These are phyloP conservation scores for Leptogaster cylindrica DNA, from an alignment of 2,888 invertebrate genomes.

Conservation along the genomic window DNA sequence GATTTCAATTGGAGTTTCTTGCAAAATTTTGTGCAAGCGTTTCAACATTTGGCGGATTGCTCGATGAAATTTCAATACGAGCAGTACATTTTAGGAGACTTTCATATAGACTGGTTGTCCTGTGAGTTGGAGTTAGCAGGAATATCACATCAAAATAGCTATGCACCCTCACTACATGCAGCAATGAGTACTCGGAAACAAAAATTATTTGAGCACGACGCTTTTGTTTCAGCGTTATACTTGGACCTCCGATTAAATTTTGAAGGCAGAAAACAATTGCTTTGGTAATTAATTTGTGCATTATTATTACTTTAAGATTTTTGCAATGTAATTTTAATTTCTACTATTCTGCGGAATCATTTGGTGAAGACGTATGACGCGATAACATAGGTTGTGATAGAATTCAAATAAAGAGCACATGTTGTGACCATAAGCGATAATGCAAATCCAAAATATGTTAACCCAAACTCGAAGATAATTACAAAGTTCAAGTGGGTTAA, in stretches of 20 bases:
- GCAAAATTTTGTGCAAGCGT: slow-evolving; percentile 39
- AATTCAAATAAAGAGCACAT: no score
- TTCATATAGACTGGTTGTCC: slow-evolving; percentile 46
- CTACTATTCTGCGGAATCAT: no score
- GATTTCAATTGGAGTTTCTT: slow-evolving; percentile 9
- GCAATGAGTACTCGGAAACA: slow-evolving; percentile 40
- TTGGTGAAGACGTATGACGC: no score
- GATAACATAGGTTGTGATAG: no score
- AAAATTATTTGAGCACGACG: slow-evolving; percentile 38
- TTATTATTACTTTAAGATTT: no score
- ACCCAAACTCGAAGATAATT: no score
- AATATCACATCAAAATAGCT: slow-evolving; percentile 13
- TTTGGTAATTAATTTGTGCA: no score
- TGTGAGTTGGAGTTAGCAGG: slow-evolving; percentile 44
- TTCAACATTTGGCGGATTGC: slow-evolving; percentile 45
- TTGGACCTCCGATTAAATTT: slow-evolving; percentile 48
- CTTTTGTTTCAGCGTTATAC: slow-evolving; percentile 47
- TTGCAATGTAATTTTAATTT: no score
- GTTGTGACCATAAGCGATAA: no score
- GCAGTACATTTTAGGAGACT: slow-evolving; percentile 47
- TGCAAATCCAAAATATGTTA: no score
- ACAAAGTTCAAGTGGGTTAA: no score
- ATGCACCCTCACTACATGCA: slow-evolving; percentile 14
- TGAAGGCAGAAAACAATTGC: slow-evolving; percentile 42
- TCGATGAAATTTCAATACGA: slow-evolving; percentile 42